Evolutionary conservation across 2,888 invertebrate species (phyloP), one percentile per base, ranked within the genome.

Genomic region (Cantharis flavilabris): DNA sequence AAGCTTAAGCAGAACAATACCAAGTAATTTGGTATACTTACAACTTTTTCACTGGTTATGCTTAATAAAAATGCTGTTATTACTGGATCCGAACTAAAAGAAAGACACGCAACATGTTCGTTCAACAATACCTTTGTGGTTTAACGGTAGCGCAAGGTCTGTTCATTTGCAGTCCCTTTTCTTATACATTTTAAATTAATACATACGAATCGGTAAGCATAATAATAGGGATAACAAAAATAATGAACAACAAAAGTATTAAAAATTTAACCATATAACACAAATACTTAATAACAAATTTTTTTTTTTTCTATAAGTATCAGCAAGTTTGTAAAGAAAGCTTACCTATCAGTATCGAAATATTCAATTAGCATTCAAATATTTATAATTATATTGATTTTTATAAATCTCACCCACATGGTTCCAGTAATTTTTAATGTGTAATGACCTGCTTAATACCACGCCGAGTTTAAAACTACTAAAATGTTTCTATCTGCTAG

Each of bases 1-100:
- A 72, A 73, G 77, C 77, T 72, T 78, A 72, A 75, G 77, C 75
- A 78, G 77, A 75, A 78, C 77, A 78, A 78, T 78, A 73, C 70
- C 64, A 70, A 73, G 74, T 62, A 77, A 77, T 75, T 77, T 75
- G 63, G 72, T 75, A 75, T 49, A 72, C 75, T 70, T 49, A 49
- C 49, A 49, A 78, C 72, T 78, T 78, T 78, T 33, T 75, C 75
- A 69, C 75, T 75, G 77, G 72, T 70, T 74, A 77, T 75, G 77
- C 77, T 75, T 71, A 69, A 70, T 67, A 73, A 78, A 78, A 78
- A 75, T 70, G 77, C 49, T 75, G 70, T 78, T 78, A 78, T 78
- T 78, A 78, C 72, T 30, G 70, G 62, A 70, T 72, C 72, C 65
- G 72, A 69, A 62, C 72, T 49, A 62, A 78, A 78, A 62, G 71